Conservation (phyloP, 1,140 invertebrate species). For the Atta texana region DNA sequence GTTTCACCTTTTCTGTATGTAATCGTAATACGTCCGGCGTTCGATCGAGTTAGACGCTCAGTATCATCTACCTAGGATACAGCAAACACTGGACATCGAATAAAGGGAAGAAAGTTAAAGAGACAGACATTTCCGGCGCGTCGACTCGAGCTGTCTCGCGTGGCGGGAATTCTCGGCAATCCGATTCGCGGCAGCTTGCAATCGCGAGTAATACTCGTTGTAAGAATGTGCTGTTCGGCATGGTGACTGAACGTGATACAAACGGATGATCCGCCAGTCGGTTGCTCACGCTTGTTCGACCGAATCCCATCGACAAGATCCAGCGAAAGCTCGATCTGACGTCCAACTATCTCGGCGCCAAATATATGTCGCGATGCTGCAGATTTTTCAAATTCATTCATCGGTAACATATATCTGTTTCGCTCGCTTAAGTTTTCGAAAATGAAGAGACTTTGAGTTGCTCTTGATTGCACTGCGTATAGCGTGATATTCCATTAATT, state of each 20-base stretch:
- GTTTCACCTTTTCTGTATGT: not conserved
- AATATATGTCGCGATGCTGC: not conserved
- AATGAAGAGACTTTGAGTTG: not conserved
- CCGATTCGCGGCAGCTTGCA: conserved; percentile 22
- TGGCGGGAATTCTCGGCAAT: conserved; percentile 32
- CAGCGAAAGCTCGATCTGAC: not conserved
- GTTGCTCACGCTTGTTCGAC: not conserved
- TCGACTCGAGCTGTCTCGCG: conserved; percentile 26
- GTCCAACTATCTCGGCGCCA: not conserved
- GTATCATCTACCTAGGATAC: conserved; percentile 40
- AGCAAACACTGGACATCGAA: conserved; percentile 7
- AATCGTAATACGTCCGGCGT: not conserved
- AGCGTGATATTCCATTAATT: not conserved
- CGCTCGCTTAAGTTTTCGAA: not conserved
- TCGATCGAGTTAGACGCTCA: not conserved
- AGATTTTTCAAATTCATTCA: not conserved
- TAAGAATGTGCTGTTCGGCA: not conserved
- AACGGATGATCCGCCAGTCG: conserved; percentile 1
- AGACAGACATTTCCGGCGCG: not conserved
- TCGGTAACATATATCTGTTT: not conserved
- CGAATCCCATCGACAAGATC: conserved; percentile 23
- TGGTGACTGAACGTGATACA: not conserved
- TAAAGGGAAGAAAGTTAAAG: not conserved
- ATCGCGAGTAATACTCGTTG: conserved; percentile 26
- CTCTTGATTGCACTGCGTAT: not conserved